Evolutionary conservation across 2,113 vertebrate species (phyloP), one percentile per base, ranked within the genome.

Genomic region (Callaeas wilsoni): DNA sequence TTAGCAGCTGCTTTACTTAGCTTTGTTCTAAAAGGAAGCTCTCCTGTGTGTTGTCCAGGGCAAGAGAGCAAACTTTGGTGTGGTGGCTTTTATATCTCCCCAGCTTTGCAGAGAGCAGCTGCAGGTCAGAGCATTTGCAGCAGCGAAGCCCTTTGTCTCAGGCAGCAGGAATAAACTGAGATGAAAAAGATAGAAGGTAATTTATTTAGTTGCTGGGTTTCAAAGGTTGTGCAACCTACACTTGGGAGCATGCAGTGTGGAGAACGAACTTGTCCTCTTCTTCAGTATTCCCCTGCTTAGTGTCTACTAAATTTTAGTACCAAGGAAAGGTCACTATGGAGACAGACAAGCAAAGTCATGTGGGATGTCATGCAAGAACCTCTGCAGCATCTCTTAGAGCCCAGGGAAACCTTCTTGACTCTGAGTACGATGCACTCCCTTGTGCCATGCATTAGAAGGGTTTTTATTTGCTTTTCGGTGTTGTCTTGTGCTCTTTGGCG

Each of bases 171-270:
- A 84, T 90, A 93, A 95, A 75, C 47, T 37, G 39, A 90, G 88
- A 88, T 93, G 76, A 73, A 62, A 91, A 92, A 89, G 83, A 80
- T 73, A 46, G 2, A 68, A 50, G 63, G 25, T 65, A 20, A 73
- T 83, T 88, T 91, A 83, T 94, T 84, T 90, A 74, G 83, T 35
- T 59, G 46, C 47, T 68, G 80, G 33, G 47, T 86, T 77, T 95
- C 39, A 62, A 30, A 65, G n/a, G 30, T 88, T 86, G 37, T 68
- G 57, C 65, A 90, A 55, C 62, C 55, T 3, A 1, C 37, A 1
- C 52, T n/a, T 35, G 32, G 59, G 63, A 80, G 33, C 53, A 29
- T 15, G 2, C 0, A 0, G 33, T 59, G 64, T 55, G 63, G 56
- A 59, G 77, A 78, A 47, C 0, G 0, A 82, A 79, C 60, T 75